A percentile compares a stretch with the other conserved stretches of the same genome.
phyloP scores from a whole-genome alignment of 30 jellyfish, hydroid and myxozoan species.

The Hydra vulgaris region DNA sequence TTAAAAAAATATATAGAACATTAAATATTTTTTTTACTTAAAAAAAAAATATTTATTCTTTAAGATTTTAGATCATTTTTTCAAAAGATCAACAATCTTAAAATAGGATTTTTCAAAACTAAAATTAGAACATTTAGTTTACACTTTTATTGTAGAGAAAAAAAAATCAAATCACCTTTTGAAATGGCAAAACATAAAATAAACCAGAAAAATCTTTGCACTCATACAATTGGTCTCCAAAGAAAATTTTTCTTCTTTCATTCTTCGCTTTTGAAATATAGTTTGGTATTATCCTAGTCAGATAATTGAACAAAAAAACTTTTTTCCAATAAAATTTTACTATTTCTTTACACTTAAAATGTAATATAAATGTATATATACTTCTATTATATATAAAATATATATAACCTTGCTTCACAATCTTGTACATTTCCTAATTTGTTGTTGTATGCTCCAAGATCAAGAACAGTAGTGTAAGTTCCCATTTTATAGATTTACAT shows the following conservation, averaged over 20 bases:
- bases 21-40: too few relatives aligned
- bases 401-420: slow-evolving; percentile 44
- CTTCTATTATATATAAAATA: background rate
- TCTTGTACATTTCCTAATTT: slow-evolving; percentile 68
- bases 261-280: slow-evolving; percentile 72
- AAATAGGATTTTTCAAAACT: too few relatives aligned
- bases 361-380: background rate
- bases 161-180: too few relatives aligned
- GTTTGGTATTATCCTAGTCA: slow-evolving; percentile 56
- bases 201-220: slow-evolving; percentile 95
- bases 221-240: slow-evolving; percentile 88
- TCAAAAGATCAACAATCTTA: too few relatives aligned
- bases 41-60: too few relatives aligned
- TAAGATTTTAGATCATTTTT: too few relatives aligned
- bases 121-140: too few relatives aligned
- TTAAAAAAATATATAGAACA: too few relatives aligned
- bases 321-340: background rate
- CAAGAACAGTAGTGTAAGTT: slow-evolving; percentile 59
- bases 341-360: too few relatives aligned
- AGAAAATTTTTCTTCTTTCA: slow-evolving; percentile 76
- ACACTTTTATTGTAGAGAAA: too few relatives aligned
- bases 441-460: slow-evolving; percentile 58
- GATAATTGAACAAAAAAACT: background rate
- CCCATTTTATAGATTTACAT: slow-evolving; percentile 48
- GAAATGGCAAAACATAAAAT: slow-evolving; percentile 84